Conservation (phyloP, 2,113 vertebrate genomes). For the Kryptolebias marmoratus region DNA sequence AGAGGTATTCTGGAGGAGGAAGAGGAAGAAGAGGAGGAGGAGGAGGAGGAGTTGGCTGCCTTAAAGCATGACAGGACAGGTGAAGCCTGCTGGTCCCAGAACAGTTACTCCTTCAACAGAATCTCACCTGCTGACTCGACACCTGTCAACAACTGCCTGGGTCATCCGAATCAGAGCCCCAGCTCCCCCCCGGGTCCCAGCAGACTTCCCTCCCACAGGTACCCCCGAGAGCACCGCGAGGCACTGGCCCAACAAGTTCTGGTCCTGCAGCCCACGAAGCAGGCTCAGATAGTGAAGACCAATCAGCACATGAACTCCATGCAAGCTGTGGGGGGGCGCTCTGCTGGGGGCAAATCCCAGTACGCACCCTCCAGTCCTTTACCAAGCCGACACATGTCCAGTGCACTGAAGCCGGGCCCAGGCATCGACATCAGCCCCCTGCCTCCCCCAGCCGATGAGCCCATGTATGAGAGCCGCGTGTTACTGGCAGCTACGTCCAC, state of each 20-base stretch:
- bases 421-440: conserved; percentile 82
- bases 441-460: conserved; percentile 56
- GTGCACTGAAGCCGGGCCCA: conserved; percentile 74
- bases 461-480: conserved; percentile 74
- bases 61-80: conserved; percentile 57
- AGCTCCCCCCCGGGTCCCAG: conserved; percentile 82
- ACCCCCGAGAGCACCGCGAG: conserved; percentile 83
- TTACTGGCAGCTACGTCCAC: conserved; percentile 49
- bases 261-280: conserved; percentile 89
- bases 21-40: conserved; percentile 70
- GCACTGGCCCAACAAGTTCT: conserved; percentile 83
- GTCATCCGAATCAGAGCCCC: conserved; percentile 68
- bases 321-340: conserved; percentile 63
- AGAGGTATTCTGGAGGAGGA: conserved; percentile 76
- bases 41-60: conserved; percentile 38
- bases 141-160: conserved; percentile 61
- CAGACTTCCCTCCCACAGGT: conserved; percentile 73
- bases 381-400: conserved; percentile 77
- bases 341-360: conserved; percentile 77
- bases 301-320: conserved; percentile 88
- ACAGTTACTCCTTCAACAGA: conserved; percentile 77
- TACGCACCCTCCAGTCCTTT: conserved; percentile 87
- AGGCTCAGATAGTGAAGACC: conserved; percentile 97
- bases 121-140: conserved; percentile 70
- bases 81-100: conserved; percentile 77